Conservation (phyloP, 35 echinoderm and acorn worm genomes). For the Diadema setosum region DNA sequence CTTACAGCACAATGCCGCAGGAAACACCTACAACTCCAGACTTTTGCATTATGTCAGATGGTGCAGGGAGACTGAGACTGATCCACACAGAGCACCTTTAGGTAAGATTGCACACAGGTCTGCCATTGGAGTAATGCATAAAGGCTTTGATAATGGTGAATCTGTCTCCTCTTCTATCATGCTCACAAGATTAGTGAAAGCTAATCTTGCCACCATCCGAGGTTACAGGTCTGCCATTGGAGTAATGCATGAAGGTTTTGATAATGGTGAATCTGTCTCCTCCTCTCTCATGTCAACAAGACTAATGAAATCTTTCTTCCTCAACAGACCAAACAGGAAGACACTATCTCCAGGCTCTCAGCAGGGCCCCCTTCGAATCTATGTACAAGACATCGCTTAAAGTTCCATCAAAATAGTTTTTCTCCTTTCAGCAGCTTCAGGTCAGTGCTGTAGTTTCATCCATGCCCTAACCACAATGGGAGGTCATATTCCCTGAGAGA, state of each 20-base stretch:
- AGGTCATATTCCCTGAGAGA: not conserved
- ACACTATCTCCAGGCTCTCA: not conserved
- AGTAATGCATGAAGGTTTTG: not conserved
- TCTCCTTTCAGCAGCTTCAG: not conserved
- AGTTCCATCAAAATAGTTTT: not conserved
- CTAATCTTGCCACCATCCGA: not conserved
- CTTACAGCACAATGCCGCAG: not conserved
- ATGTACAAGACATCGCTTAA: not conserved
- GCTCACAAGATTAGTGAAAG: too few relatives aligned
- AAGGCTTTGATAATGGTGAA: too few relatives aligned
- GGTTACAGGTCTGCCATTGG: conserved; percentile 1
- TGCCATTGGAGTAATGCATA: not conserved
- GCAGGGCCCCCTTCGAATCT: not conserved
- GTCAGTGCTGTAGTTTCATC: not conserved
- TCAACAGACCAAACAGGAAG: not conserved
- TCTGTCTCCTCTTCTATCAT: too few relatives aligned
- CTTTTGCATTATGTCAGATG: not conserved
- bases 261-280: not conserved
- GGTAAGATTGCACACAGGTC: not conserved
- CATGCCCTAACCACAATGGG: not conserved
- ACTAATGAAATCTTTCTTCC: not conserved
- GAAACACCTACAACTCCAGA: not conserved
- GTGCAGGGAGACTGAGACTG: not conserved
- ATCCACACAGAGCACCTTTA: not conserved
- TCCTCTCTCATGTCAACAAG: not conserved